These are phyloP conservation scores for Coracias cyanogaster DNA, from an alignment of 2,797 vertebrate genomes.

Conservation along the genomic window DNA sequence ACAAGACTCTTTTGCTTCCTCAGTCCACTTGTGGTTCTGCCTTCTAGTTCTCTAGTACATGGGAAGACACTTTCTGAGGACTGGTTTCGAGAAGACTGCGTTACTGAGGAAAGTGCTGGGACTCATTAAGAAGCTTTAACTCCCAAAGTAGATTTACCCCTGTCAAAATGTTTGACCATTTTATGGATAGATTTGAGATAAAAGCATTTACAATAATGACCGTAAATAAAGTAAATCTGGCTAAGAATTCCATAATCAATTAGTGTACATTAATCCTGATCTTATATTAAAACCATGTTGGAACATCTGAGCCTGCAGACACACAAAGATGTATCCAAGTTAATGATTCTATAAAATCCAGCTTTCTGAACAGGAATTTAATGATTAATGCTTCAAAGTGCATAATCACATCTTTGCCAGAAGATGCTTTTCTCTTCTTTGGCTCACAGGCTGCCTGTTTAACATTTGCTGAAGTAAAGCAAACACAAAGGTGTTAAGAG, in stretches of 20 bases:
- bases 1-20: neutral
- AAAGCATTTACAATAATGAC: neutral
- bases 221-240: neutral
- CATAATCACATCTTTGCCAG: slow-evolving; percentile 19
- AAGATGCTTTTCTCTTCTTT: slow-evolving; percentile 22
- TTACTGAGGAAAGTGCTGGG: neutral
- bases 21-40: neutral
- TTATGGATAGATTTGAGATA: neutral
- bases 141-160: neutral
- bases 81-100: accelerated
- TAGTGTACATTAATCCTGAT: neutral
- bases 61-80: neutral
- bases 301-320: neutral
- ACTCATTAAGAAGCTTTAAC: neutral
- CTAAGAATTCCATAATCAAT: neutral
- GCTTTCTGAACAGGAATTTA: slow-evolving; percentile 16
- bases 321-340: neutral
- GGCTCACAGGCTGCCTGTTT: neutral
- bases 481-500: slow-evolving; percentile 57
- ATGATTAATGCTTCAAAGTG: slow-evolving; percentile 19
- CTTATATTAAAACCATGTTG: neutral
- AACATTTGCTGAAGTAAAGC: slow-evolving; percentile 36
- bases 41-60: neutral
- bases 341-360: slow-evolving; percentile 13
- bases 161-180: neutral